Conservation (phyloP, 2,888 invertebrate genomes). For the Megalurothrips usitatus region DNA sequence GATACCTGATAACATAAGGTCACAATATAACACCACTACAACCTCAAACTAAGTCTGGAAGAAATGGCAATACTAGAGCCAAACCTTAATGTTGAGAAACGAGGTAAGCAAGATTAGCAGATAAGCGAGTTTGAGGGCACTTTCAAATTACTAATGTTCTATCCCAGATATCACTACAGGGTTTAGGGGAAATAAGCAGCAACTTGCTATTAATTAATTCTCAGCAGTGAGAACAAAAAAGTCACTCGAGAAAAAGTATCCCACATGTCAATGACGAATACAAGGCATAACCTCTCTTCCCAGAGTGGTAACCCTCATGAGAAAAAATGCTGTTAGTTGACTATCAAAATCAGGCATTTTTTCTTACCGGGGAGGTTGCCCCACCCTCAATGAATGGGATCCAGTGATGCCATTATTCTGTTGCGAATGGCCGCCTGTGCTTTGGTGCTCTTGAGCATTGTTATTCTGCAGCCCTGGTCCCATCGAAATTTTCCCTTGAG, state of each 20-base stretch:
- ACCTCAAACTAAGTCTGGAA: not conserved
- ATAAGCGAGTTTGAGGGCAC: too few relatives aligned
- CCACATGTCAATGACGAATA: too few relatives aligned
- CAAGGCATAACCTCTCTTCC: not conserved
- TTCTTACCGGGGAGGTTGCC: conserved; percentile 16
- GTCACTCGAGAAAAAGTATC: not conserved
- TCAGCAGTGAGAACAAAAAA: not conserved
- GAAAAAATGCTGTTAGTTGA: not conserved
- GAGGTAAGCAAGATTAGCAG: too few relatives aligned
- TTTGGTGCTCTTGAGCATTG: not conserved
- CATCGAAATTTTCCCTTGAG: not conserved
- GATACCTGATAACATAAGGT: not conserved
- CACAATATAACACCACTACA: not conserved
- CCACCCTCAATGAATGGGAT: not conserved
- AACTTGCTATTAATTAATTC: not conserved
- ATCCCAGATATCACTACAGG: too few relatives aligned
- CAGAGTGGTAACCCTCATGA: not conserved
- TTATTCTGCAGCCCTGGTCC: not conserved
- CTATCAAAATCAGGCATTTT: not conserved
- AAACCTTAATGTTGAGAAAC: not conserved
- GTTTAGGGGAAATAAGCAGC: too few relatives aligned
- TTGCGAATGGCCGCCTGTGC: not conserved
- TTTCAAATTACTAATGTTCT: too few relatives aligned
- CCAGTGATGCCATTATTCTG: not conserved
- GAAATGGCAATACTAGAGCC: not conserved